Base-by-base conservation (phyloP, 2,113 vertebrate genomes). In the Picathartes gymnocephalus region DNA sequence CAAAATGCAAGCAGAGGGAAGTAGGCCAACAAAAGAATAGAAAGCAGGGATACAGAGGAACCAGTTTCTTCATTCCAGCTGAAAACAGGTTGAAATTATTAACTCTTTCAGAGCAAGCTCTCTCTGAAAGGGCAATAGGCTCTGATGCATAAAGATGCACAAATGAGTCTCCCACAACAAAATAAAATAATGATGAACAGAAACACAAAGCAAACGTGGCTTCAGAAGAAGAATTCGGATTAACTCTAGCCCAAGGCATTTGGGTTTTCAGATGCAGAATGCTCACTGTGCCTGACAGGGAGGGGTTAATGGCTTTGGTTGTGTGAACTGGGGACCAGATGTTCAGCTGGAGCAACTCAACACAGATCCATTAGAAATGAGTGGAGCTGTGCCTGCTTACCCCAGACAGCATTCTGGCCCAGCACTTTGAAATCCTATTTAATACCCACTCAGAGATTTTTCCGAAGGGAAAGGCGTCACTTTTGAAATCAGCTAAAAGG, bases 1-100 rank as follows among this genome's bases (percentile, higher is more conserved):
- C 97, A 95, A 95, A 97, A 95, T 94, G 88, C 94, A 95, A 97
- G 92, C 93, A 94, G 73, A 78, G 91, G 94, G 96, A 97, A 96
- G 95, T 95, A 96, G 96, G 97, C 96, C 95, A 97, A 95, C 83
- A 93, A 95, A 86, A 95, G 93, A 95, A 91, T 35, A 93, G 93
- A 94, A 94, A 95, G 86, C 62, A 89, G 93, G 79, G 86, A 90
- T 81, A 94, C 81, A 94, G 90, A 94, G 79, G 82, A 96, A 94
- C 87, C 86, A 91, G 86, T 96, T 96, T 91, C 87, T 85, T 92
- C 86, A 86, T 93, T 94, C 74, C 79, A 88, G 86, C 90, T 90
- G 82, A 90, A 94, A 94, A 93, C 92, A 96, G 95, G 92, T 92
- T 95, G 93, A 92, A 92, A 93, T 89, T 61, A 57, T 94, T 96